These are phyloP conservation scores for Mustela lutreola DNA, from an alignment of 2,113 vertebrate species.

Conservation along the genomic window DNA sequence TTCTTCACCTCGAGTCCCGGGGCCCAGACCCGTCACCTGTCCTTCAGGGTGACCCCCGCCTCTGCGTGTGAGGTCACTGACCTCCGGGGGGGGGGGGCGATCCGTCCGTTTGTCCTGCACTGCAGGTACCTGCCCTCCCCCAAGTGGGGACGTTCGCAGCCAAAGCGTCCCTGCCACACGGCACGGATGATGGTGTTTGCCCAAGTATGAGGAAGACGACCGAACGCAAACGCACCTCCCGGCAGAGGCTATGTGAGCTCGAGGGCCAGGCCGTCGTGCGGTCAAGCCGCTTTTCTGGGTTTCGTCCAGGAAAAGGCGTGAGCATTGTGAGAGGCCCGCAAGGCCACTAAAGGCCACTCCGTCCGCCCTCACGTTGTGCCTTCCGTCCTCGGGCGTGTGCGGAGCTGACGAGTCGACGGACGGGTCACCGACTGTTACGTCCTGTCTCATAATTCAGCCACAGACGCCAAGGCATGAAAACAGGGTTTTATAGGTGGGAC, in stretches of 20 bases:
- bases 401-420: rapidly evolving
- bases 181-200: rapidly evolving
- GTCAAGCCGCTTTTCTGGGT: rapidly evolving
- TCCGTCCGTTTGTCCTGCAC: rapidly evolving
- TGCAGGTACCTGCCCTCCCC: rapidly evolving
- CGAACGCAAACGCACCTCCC: rapidly evolving
- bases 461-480: not conserved
- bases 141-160: not conserved
- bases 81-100: rapidly evolving
- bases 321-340: too few species aligned
- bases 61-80: rapidly evolving
- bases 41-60: rapidly evolving
- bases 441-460: conserved; percentile 9
- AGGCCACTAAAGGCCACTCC: rapidly evolving
- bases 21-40: not conserved
- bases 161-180: rapidly evolving
- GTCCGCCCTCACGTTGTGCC: rapidly evolving
- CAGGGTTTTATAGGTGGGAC: conserved; percentile 42
- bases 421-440: rapidly evolving
- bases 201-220: rapidly evolving
- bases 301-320: not conserved
- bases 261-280: not conserved
- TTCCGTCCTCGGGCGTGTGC: rapidly evolving
- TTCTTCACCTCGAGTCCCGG: not conserved
- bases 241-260: not conserved